These are phyloP conservation scores for Meiosimyza platycephala DNA, from an alignment of 2,888 invertebrate genomes.

Conservation along the genomic window DNA sequence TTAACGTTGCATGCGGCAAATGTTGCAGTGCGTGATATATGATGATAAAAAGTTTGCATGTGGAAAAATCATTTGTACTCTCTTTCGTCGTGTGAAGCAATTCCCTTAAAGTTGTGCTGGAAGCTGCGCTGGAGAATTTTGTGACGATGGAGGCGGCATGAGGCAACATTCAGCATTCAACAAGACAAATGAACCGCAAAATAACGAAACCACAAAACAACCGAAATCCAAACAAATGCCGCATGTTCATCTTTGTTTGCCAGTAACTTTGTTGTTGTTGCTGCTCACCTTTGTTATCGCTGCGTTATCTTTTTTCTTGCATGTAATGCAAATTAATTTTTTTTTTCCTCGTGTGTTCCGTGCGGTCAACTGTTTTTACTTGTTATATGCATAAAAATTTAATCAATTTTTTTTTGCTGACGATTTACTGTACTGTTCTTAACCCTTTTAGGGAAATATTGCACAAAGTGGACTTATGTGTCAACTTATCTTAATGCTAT, in stretches of 20 bases:
- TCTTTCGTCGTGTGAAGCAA: too few relatives aligned
- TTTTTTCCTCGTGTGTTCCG: neutral
- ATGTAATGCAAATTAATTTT: conserved; percentile 3
- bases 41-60: too few relatives aligned
- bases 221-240: conserved; percentile 31
- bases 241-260: conserved; percentile 35
- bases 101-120: too few relatives aligned
- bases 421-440: neutral
- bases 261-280: conserved; percentile 34
- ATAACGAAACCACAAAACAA: conserved; percentile 27
- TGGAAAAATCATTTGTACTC: too few relatives aligned
- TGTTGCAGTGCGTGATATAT: too few relatives aligned
- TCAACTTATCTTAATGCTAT: too few relatives aligned
- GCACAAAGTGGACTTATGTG: too few relatives aligned
- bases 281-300: neutral
- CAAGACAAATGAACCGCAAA: conserved; percentile 35
- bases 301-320: neutral
- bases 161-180: neutral
- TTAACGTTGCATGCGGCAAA: too few relatives aligned
- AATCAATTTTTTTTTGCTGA: neutral
- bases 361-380: neutral
- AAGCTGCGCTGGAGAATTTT: too few relatives aligned
- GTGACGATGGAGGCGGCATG: neutral
- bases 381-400: neutral
- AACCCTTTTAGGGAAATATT: neutral